A percentile compares a stretch with the other conserved stretches of the same genome.
phyloP scores from a whole-genome alignment of 2,113 vertebrate genomes.

The Chascanopsetta lugubris region DNA sequence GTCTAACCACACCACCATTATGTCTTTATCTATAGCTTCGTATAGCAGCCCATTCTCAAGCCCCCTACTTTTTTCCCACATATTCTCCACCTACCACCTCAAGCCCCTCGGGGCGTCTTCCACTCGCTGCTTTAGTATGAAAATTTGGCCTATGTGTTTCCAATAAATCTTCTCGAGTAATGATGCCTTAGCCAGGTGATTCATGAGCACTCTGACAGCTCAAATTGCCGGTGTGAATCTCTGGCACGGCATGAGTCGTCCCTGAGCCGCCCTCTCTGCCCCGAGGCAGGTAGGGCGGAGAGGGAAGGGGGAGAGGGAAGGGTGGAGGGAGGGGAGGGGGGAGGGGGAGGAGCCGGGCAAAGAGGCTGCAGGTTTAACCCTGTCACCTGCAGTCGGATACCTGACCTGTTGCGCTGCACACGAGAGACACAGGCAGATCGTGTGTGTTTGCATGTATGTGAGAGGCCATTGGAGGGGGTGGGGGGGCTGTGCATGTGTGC shows the following conservation, averaged over 20 bases:
- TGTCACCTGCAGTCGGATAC: slow-evolving; percentile 54
- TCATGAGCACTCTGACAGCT: slow-evolving; percentile 81
- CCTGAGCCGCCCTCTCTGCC: slow-evolving; percentile 53
- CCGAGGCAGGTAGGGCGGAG: slow-evolving; percentile 53
- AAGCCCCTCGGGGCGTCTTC: slow-evolving; percentile 52
- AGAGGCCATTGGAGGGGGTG: background rate
- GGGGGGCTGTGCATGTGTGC: background rate
- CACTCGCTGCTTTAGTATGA: slow-evolving; percentile 69
- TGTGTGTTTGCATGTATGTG: background rate
- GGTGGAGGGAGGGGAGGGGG: too few species aligned
- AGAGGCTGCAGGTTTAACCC: slow-evolving; percentile 63
- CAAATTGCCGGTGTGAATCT: slow-evolving; percentile 83
- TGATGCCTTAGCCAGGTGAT: slow-evolving; percentile 81
- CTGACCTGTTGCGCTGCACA: slow-evolving; percentile 45
- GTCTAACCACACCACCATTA: background rate
- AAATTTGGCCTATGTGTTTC: slow-evolving; percentile 75
- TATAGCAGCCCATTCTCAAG: slow-evolving; percentile 19
- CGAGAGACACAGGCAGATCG: slow-evolving; percentile 7
- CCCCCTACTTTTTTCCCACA: slow-evolving; percentile 39
- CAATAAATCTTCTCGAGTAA: slow-evolving; percentile 83
- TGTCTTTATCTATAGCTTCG: slow-evolving; percentile 25
- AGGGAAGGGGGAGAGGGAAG: too few species aligned
- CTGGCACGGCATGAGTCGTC: slow-evolving; percentile 80
- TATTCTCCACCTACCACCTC: slow-evolving; percentile 38
- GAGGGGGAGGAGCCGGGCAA: slow-evolving; percentile 42